Percentiles rank a stretch among this genome's conserved stretches.
These are phyloP conservation scores for Harmothoe impar DNA, from an alignment of 2,888 invertebrate genomes.

Conservation along the genomic window DNA sequence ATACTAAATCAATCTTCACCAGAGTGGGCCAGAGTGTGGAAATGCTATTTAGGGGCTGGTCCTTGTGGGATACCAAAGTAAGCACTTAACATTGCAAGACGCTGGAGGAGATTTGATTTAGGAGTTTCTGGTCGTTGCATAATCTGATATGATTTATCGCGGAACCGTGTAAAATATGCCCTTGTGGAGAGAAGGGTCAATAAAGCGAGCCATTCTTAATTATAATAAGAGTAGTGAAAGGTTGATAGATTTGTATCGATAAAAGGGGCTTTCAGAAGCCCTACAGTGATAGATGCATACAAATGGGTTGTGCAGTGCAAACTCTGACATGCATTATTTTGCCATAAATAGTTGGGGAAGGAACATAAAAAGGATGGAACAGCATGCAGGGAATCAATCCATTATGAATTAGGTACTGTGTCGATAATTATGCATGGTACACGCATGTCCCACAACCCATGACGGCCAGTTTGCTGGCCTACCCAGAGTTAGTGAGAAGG, in stretches of 20 bases:
- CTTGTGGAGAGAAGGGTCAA: background rate
- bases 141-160: background rate
- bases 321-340: background rate
- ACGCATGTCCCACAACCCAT: background rate
- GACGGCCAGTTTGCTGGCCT: too few relatives aligned
- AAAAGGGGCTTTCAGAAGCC: constrained; percentile 2
- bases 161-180: background rate
- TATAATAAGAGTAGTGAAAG: background rate
- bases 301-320: background rate
- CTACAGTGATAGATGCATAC: constrained; percentile 3
- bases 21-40: background rate
- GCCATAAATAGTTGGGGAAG: background rate
- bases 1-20: background rate
- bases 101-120: background rate
- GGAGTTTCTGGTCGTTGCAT: background rate
- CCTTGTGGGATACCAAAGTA: background rate
- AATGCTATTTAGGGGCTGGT: background rate
- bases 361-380: background rate
- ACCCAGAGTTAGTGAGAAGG: too few relatives aligned
- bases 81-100: background rate
- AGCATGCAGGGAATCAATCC: background rate
- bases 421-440: background rate
- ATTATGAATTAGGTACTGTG: background rate
- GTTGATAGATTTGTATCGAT: constrained; percentile 2
- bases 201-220: background rate